Conservation (phyloP, 2,797 vertebrate species). For the Oreonectes daqikongensis region DNA sequence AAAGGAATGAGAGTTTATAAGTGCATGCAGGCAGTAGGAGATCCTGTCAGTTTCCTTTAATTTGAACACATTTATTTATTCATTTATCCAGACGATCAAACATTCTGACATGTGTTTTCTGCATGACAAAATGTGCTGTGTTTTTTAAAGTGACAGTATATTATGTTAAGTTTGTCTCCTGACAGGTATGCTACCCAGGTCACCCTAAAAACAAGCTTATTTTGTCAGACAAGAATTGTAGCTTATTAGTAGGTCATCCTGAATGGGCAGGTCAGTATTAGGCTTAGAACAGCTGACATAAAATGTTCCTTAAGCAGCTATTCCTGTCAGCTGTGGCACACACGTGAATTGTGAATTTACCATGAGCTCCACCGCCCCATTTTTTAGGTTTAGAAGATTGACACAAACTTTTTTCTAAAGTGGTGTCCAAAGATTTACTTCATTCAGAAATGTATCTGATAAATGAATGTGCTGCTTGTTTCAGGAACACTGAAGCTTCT, state of each 20-base stretch:
- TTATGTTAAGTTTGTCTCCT: slow-evolving; percentile 12
- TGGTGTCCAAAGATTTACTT: background rate
- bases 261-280: slow-evolving; percentile 3
- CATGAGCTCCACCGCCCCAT: background rate
- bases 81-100: background rate
- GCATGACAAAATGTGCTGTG: background rate
- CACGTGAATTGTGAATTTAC: slow-evolving; percentile 5
- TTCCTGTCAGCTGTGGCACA: background rate
- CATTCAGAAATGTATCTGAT: slow-evolving; percentile 5
- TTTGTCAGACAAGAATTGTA: background rate
- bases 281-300: background rate
- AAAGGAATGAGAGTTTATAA: background rate
- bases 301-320: background rate
- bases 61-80: too few species aligned
- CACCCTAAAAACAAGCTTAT: slow-evolving; percentile 25
- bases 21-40: background rate
- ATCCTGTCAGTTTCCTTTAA: too few species aligned
- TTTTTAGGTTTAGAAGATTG: background rate
- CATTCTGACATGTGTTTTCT: background rate
- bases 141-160: slow-evolving; percentile 19
- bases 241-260: background rate
- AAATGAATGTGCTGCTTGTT: slow-evolving; percentile 21
- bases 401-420: background rate
- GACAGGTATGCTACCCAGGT: background rate
- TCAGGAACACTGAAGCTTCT: slow-evolving; percentile 49